Evolutionary conservation across 2,797 vertebrate species (phyloP).

Genomic region (Sebastes miniatus): DNA sequence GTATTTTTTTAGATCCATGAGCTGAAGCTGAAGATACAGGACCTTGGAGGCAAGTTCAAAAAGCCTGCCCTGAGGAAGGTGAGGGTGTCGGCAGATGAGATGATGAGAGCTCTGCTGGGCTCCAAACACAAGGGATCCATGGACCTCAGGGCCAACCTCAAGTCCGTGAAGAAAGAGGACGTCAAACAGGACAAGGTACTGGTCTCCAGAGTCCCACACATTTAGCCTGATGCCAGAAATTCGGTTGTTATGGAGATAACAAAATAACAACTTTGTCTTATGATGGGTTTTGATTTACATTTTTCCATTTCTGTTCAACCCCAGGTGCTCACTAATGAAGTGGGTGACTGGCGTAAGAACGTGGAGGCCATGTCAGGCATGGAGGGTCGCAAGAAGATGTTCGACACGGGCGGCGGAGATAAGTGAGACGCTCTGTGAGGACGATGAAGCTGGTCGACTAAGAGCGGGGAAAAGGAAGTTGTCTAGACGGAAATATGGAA

Average conservation of each 20-base stretch:
- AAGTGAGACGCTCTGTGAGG: constrained; percentile 63
- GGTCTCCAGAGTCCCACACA: background rate
- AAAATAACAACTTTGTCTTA: background rate
- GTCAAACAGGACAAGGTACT: constrained; percentile 84
- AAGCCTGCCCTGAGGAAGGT: constrained; percentile 84
- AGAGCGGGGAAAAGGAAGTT: background rate
- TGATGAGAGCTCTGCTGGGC: constrained; percentile 85
- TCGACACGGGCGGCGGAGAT: constrained; percentile 78
- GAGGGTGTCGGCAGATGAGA: constrained; percentile 86
- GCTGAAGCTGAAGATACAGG: constrained; percentile 83
- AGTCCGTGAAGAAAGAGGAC: constrained; percentile 88
- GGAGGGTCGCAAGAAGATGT: constrained; percentile 89
- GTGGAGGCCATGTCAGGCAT: constrained; percentile 88
- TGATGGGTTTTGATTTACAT: background rate
- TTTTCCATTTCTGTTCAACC: background rate
- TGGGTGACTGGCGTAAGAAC: constrained; percentile 87
- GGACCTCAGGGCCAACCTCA: constrained; percentile 85
- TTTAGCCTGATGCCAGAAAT: background rate
- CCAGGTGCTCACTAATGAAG: constrained; percentile 81
- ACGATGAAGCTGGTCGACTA: background rate
- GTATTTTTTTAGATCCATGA: constrained; percentile 78
- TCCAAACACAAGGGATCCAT: constrained; percentile 87
- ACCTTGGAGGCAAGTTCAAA: constrained; percentile 86
- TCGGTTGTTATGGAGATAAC: background rate
- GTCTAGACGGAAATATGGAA: constrained; percentile 10